Base-by-base conservation (phyloP, 2,888 invertebrate species). In the Cristatella mucedo region DNA sequence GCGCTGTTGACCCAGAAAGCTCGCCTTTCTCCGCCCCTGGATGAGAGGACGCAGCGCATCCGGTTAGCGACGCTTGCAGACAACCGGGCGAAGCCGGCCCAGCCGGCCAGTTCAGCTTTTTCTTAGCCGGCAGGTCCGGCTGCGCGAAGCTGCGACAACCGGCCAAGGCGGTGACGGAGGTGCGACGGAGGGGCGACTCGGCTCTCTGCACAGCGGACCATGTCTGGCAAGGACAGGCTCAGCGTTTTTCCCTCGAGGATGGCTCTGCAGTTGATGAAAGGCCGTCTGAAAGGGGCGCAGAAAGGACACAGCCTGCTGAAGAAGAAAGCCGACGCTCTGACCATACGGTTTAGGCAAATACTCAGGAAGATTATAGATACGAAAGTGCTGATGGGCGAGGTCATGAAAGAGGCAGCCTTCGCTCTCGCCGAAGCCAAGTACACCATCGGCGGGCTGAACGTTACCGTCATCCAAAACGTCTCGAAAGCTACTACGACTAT, bases 341-440 rank as follows among this genome's bases (percentile, higher is more conserved):
- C 95, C 69, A 80, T 95, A 76, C 76, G 95, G 64, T 99, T 97
- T 70, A 78, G 97, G 63, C 74, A 80, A 74, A 95, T 97, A 71
- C 73, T 97, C 56, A 78, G 83, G 53, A 95, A 95, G 76, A 97
- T 97, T 63, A 91, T 97, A 65, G 91, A 95, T 86, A 89, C 89
- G 21, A 93, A 93, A 75, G 82, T 83, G 40, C 71, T 86, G 50
- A 93, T 93, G 91, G 91, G 91, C 45, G 93, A 95, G 61, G 87
- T 97, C 36, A 95, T 97, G 95, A 95, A 95, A 68, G 91, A 93
- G 65, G 95, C 97, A 37, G 85, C 93, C 1, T 97, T 97, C 68
- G 95, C 95, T 2, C 67, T 97, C 48, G 93, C 95, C 1, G 95
- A 97, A 69, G 95, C 95, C 4, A 97, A 97, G 68, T 97, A 97